Evolutionary conservation across 2,888 invertebrate genomes (phyloP).

Genomic region (Thera obeliscata): DNA sequence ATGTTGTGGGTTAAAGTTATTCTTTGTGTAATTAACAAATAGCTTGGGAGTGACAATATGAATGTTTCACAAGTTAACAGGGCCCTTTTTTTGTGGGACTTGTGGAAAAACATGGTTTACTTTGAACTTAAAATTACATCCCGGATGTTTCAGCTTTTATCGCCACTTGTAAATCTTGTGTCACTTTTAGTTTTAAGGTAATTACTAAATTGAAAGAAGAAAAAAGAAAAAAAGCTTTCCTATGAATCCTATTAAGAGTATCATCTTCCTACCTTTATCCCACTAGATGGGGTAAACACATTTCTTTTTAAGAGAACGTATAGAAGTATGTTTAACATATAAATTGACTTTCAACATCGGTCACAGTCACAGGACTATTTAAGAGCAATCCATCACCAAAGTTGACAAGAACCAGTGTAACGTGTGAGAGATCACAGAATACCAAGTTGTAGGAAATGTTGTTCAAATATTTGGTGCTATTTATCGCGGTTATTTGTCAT

Average conservation of each 20-base stretch:
- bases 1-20: slow-evolving; percentile 34
- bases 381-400: not conserved
- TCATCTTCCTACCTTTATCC: too few species aligned
- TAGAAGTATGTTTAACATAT: too few species aligned
- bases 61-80: slow-evolving; percentile 12
- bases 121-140: slow-evolving; percentile 16
- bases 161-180: slow-evolving; percentile 8
- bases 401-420: not conserved
- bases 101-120: slow-evolving; percentile 12
- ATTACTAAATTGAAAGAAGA: too few species aligned
- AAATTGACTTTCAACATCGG: too few species aligned
- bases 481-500: slow-evolving; percentile 1
- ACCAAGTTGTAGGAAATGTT: not conserved
- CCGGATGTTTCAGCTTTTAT: slow-evolving; percentile 11
- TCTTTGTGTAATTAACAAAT: slow-evolving; percentile 41
- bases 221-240: too few species aligned
- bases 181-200: too few species aligned
- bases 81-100: slow-evolving; percentile 4
- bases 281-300: too few species aligned
- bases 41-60: slow-evolving; percentile 18
- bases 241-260: too few species aligned
- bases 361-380: not conserved
- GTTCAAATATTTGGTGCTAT: slow-evolving; percentile 8
- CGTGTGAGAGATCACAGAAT: not conserved
- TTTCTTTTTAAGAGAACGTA: too few species aligned